These are phyloP conservation scores for Daktulosphaira vitifoliae DNA, from an alignment of 1,140 invertebrate species.

Conservation along the genomic window DNA sequence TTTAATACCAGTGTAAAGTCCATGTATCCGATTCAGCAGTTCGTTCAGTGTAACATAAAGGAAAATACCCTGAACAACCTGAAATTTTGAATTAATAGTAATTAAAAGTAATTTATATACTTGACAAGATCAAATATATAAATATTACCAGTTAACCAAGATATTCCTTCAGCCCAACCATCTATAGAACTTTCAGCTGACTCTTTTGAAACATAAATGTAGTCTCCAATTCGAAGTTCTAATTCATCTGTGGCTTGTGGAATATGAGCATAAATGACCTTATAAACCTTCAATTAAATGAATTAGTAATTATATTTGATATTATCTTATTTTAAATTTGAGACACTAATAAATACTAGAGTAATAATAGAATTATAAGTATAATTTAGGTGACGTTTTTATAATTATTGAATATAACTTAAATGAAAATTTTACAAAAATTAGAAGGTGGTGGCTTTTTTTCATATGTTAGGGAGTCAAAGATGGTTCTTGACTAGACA, in stretches of 20 bases:
- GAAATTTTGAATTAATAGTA: constrained; percentile 21
- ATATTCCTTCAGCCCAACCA: constrained; percentile 78
- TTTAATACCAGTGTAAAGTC: constrained; percentile 62
- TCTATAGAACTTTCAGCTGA: constrained; percentile 62
- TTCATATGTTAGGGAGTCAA: too few relatives aligned
- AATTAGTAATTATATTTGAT: too few relatives aligned
- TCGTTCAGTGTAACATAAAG: constrained; percentile 68
- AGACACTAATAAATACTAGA: too few relatives aligned
- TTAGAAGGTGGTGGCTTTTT: too few relatives aligned
- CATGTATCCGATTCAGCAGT: constrained; percentile 82
- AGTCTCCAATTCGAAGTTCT: constrained; percentile 75
- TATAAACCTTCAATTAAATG: constrained; percentile 55
- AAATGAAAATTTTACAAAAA: too few relatives aligned
- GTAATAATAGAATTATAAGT: too few relatives aligned
- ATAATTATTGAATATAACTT: too few relatives aligned
- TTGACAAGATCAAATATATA: too few relatives aligned
- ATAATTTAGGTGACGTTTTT: too few relatives aligned
- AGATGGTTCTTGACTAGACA: too few relatives aligned
- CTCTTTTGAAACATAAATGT: constrained; percentile 68
- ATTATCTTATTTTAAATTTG: too few relatives aligned
- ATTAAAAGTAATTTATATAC: background rate
- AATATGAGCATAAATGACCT: constrained; percentile 68
- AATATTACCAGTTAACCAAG: constrained; percentile 73
- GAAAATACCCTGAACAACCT: constrained; percentile 59
- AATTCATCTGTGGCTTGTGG: constrained; percentile 72